phyloP scores from a whole-genome alignment of 2,113 vertebrate species.

The Typhlomys cinereus region DNA sequence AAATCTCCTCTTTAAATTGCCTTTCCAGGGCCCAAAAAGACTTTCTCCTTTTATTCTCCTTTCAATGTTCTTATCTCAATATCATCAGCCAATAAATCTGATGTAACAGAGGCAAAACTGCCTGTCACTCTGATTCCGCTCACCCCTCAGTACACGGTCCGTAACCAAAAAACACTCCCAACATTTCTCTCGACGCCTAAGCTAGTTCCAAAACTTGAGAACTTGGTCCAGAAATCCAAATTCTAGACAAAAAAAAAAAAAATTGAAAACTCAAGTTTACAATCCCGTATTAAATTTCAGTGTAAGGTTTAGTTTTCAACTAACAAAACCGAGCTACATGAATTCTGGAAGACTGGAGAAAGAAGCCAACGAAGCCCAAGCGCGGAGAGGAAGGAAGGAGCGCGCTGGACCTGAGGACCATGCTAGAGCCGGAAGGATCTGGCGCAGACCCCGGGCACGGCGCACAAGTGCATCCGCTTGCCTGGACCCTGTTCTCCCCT shows the following conservation, averaged over 20 bases:
- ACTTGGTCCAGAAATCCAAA: constrained; percentile 7
- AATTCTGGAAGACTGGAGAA: not conserved
- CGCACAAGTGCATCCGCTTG: no score
- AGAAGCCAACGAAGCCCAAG: not conserved
- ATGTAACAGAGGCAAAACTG: not conserved
- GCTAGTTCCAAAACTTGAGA: not conserved
- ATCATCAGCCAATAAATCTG: not conserved
- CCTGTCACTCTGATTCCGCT: not conserved
- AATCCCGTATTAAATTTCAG: not conserved
- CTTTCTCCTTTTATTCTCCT: no score
- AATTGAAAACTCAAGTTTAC: not conserved
- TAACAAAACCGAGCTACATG: not conserved
- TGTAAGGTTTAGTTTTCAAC: not conserved
- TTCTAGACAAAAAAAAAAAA: not conserved
- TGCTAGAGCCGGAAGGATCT: no score
- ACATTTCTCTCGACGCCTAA: not conserved
- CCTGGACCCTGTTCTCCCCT: not conserved
- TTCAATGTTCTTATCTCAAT: not conserved
- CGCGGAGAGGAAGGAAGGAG: not conserved
- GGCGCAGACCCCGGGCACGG: not conserved
- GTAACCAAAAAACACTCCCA: not conserved
- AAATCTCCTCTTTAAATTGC: not conserved
- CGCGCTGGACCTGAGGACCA: no score
- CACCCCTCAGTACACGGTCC: not conserved
- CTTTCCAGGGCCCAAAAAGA: not conserved